These are phyloP conservation scores for Dipodomys stephensi DNA, from an alignment of 2,113 vertebrate genomes.

Conservation along the genomic window DNA sequence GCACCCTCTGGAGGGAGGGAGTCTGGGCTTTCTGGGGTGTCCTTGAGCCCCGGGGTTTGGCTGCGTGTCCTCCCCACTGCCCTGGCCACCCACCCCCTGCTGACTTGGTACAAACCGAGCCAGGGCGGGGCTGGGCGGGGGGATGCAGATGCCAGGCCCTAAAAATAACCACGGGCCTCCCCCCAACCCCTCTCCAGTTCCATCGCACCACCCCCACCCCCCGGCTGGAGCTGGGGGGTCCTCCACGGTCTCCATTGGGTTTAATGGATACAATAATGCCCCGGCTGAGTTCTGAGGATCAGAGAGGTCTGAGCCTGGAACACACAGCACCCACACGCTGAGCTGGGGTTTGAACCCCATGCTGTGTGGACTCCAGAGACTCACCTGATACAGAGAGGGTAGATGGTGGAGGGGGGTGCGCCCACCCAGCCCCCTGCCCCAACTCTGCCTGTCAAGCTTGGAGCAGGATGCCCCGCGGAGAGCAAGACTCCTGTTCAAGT, in stretches of 20 bases:
- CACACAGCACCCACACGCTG: neutral
- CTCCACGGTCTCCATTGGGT: neutral
- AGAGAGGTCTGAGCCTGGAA: constrained; percentile 21
- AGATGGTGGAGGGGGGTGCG: neutral
- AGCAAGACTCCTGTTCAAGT: too few relatives aligned
- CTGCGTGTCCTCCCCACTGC: neutral
- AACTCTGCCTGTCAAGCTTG: too few relatives aligned
- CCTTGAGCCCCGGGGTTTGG: neutral
- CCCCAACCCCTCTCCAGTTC: neutral
- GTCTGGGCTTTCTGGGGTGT: neutral
- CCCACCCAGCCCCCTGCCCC: too few relatives aligned
- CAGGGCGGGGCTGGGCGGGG: neutral
- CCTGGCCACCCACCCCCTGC: constrained; percentile 68
- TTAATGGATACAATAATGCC: neutral
- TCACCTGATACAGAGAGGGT: neutral
- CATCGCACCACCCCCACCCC: neutral
- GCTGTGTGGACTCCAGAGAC: neutral
- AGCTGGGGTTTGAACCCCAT: neutral
- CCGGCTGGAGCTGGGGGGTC: too few relatives aligned
- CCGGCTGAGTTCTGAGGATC: neutral
- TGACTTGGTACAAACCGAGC: constrained; percentile 70
- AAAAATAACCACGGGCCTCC: constrained; percentile 73
- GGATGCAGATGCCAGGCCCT: constrained; percentile 35
- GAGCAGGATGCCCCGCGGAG: too few relatives aligned
- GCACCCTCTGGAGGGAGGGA: neutral